Base-by-base conservation (phyloP, 2,113 vertebrate species). In the Lates calcarifer region DNA sequence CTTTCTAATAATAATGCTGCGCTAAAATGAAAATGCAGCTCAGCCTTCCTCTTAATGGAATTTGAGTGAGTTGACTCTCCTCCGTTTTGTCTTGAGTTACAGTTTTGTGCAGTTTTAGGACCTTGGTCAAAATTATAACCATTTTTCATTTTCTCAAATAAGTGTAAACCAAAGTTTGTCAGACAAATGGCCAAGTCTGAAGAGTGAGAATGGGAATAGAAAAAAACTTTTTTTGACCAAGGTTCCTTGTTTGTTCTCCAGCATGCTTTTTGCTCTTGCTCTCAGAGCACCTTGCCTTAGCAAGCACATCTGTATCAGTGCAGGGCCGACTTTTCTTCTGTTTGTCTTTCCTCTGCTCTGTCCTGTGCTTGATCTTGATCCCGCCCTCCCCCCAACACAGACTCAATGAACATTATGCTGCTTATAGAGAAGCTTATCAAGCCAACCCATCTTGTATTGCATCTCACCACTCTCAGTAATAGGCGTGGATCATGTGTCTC, bases 341-440 rank as follows among this genome's bases (percentile, higher is more conserved):
- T 77, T 71, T 65, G 35, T 58, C 63, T 83, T 58, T 41, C 39
- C 63, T 66, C 41, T 26, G 49, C 62, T 65, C 56, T 20, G 62
- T 60, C 29, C 47, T 51, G 35, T 55, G 43, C 69, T 49, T 77
- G 45, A 45, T 24, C 43, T 41, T 13, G 28, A 5, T 28, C 60
- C 33, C 26, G 62, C 56, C 24, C 26, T 5, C 37, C 20, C 15
- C 15, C 17, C 35, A 35, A n/a, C 53, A 65, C 73, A 65, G 66
- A 58, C 45, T 51, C 74, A 73, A 24, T 77, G 53, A 57, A 67
- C 74, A n/a, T 47, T 56, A 43, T 47, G 74, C 83, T 85, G 79
- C 80, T 77, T 67, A 47, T 78, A 58, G 58, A 71, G 68, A 82
- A 73, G 64, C 86, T 86, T 63, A 84, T 87, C 73, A 75, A 75